Evolutionary conservation across 1,140 invertebrate genomes (phyloP).

Genomic region (Triops cancriformis): DNA sequence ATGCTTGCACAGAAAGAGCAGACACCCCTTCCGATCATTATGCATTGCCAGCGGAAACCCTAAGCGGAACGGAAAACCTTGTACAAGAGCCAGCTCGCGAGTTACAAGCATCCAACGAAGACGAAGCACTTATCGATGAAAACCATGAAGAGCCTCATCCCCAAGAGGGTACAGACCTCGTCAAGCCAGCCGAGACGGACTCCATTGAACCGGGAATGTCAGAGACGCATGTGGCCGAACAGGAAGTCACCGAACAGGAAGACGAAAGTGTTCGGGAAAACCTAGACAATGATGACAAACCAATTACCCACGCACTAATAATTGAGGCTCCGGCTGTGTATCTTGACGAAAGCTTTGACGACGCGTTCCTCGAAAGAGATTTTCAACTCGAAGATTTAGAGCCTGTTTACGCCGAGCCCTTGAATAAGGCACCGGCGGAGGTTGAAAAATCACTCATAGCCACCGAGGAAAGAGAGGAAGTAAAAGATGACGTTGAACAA

Average conservation of each 20-base stretch:
- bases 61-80: background rate
- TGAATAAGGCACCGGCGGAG: background rate
- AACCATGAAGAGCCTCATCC: background rate
- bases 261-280: background rate
- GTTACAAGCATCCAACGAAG: background rate
- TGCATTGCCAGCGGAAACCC: background rate
- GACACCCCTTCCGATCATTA: background rate
- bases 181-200: background rate
- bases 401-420: background rate
- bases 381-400: background rate
- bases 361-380: background rate
- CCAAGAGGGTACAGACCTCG: background rate
- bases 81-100: background rate
- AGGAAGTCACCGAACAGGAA: constrained; percentile 6
- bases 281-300: background rate
- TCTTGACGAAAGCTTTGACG: background rate
- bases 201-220: background rate
- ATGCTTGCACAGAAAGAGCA: background rate
- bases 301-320: background rate
- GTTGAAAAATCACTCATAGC: background rate
- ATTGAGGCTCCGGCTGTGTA: background rate
- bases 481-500: background rate
- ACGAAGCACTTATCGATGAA: background rate
- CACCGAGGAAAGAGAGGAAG: constrained; percentile 11
- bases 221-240: background rate